Evolutionary conservation across 2,113 vertebrate genomes (phyloP).

Genomic region (Corydoras maculifer): DNA sequence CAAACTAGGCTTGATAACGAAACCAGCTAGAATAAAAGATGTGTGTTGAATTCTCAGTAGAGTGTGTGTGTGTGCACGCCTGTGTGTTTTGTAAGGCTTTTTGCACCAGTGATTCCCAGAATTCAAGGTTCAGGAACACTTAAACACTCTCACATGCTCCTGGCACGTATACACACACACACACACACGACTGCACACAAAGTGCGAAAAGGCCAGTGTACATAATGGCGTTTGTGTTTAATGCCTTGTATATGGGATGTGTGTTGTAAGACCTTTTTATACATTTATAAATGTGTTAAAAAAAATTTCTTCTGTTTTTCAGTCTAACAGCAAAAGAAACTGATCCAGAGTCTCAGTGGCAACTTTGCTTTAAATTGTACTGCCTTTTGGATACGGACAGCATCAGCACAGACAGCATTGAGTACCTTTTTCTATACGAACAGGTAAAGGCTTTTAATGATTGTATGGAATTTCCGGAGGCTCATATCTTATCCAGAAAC

Average conservation of each 20-base stretch:
- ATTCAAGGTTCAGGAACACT: conserved; percentile 36
- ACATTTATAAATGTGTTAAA: no score
- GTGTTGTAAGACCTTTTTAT: background rate
- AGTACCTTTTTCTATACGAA: conserved; percentile 87
- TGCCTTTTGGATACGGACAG: conserved; percentile 80
- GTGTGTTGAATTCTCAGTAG: conserved; percentile 40
- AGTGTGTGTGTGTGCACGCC: conserved; percentile 11
- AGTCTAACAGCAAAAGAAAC: conserved; percentile 70
- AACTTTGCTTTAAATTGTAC: conserved; percentile 86
- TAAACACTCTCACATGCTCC: conserved; percentile 14
- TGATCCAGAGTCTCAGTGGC: conserved; percentile 65
- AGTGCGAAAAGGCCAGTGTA: no score
- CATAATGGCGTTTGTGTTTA: no score
- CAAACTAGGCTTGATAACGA: conserved; percentile 42
- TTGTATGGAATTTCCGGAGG: no score
- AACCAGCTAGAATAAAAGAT: conserved; percentile 45
- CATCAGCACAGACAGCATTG: conserved; percentile 79
- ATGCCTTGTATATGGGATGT: no score
- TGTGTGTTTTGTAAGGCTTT: conserved; percentile 2
- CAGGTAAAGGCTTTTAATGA: conserved; percentile 64
- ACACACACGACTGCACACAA: no score
- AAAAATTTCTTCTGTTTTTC: background rate
- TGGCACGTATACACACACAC: background rate
- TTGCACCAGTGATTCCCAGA: conserved; percentile 31
- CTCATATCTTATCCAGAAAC: no score